Evolutionary conservation across 2,888 invertebrate genomes (phyloP), one percentile per base, ranked within the genome.

Genomic region (Morpho deidamia): DNA sequence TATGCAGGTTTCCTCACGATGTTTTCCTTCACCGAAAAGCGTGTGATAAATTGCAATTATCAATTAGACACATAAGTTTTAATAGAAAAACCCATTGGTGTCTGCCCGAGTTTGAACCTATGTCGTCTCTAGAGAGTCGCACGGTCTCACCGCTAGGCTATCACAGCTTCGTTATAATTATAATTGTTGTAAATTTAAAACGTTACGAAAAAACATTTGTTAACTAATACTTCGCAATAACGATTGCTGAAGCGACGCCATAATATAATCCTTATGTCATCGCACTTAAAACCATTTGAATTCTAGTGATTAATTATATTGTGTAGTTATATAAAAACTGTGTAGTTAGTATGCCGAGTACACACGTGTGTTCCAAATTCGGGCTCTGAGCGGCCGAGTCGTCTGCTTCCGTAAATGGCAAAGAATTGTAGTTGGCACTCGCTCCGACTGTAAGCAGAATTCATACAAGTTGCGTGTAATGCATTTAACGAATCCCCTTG

Each of bases 361-460:
- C 63, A 68, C 68, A 64, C 67, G 55, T 63, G 58, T 62, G 66
- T 58, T 64, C 76, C 80, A 69, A 74, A 76, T 76, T 78, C 70
- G 76, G 77, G 56, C 55, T 58, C 60, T 55, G 60, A 66, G 64
- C 67, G 64, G 62, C 63, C 56, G 56, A 57, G 47, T 38, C 51
- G 53, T 55, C 56, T 53, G 41, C 56, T 47, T 51, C 56, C 54
- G 43, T 58, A 55, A 57, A 61, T 48, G 55, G 56, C 5, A 33
- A 34, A 48, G 56, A 48, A 48, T 51, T 45, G 57, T 49, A 55
- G 23, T 23, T 23, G 23, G 57, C 40, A 46, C 35, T 48, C 7
- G 47, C 23, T 44, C 39, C 35, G 39, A 23, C 49, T 39, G 40
- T 41, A 51, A 39, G 49, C 35, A 23, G 47, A 49, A 51, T 51